A percentile compares a stretch with the other conserved stretches of the same genome.
Evolutionary conservation across 2,888 invertebrate species (phyloP).

Genomic region (Polydrusus pterygomalis): DNA sequence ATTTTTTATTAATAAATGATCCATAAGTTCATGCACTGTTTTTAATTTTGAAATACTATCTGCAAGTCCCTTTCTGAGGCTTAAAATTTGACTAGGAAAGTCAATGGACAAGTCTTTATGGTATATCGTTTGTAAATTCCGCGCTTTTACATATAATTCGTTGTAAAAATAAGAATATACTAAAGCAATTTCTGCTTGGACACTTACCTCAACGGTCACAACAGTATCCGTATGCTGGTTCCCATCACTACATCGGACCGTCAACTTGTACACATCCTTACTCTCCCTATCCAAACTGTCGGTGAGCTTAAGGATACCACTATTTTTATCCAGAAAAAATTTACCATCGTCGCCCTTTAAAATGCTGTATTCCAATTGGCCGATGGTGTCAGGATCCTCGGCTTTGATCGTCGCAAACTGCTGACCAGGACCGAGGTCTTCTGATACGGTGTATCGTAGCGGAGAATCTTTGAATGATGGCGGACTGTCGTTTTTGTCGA

Average conservation of each 20-base stretch:
- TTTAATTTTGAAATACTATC: too few species aligned
- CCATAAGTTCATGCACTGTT: too few species aligned
- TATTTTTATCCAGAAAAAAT: slow-evolving; percentile 82
- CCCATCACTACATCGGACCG: slow-evolving; percentile 91
- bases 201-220: slow-evolving; percentile 84
- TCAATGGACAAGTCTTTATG: too few species aligned
- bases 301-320: slow-evolving; percentile 83
- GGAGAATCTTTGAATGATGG: slow-evolving; percentile 88
- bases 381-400: slow-evolving; percentile 90
- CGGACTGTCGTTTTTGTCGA: slow-evolving; percentile 97
- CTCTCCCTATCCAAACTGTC: slow-evolving; percentile 91
- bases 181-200: background rate
- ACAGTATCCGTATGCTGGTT: slow-evolving; percentile 88
- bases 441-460: slow-evolving; percentile 84
- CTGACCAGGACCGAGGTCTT: slow-evolving; percentile 89
- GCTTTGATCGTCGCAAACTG: slow-evolving; percentile 85
- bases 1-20: too few species aligned
- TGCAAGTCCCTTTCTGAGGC: too few species aligned
- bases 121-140: too few species aligned
- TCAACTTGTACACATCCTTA: slow-evolving; percentile 84
- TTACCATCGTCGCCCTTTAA: slow-evolving; percentile 79
- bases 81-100: too few species aligned
- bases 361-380: slow-evolving; percentile 84
- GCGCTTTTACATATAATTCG: too few species aligned
- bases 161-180: too few species aligned